Percentiles rank a stretch among this genome's conserved stretches.
These are phyloP conservation scores for Himalopsyche phryganea DNA, from an alignment of 1,140 invertebrate genomes.

Conservation along the genomic window DNA sequence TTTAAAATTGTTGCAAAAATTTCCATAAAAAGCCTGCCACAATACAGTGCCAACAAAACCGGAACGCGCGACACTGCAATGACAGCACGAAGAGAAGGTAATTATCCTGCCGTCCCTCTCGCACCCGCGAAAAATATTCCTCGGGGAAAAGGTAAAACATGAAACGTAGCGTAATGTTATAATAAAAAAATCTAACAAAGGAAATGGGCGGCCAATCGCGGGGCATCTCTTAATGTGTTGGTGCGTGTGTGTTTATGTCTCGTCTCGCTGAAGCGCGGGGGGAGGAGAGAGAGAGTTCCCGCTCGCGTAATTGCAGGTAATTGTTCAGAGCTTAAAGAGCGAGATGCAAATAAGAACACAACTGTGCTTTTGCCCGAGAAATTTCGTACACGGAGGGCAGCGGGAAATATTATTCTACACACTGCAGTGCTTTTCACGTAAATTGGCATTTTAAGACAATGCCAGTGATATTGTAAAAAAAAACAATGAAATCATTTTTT, in stretches of 20 bases:
- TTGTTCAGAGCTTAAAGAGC: background rate
- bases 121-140: background rate
- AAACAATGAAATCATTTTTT: too few species aligned
- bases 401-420: too few species aligned
- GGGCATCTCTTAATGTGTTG: background rate
- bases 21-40: too few species aligned
- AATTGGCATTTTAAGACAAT: too few species aligned
- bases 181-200: constrained; percentile 22
- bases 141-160: background rate
- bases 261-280: too few species aligned
- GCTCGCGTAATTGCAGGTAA: constrained; percentile 3
- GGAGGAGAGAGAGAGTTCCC: background rate
- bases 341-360: background rate
- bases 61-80: background rate
- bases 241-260: too few species aligned
- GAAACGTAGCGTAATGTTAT: background rate
- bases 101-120: background rate
- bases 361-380: background rate
- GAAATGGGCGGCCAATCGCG: constrained; percentile 18
- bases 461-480: too few species aligned
- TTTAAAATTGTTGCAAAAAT: too few species aligned
- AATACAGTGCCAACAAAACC: too few species aligned
- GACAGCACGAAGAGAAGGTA: background rate
- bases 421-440: too few species aligned
- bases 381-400: background rate